These are phyloP conservation scores for Vicugna pacos DNA, from an alignment of 2,113 vertebrate genomes.

Conservation along the genomic window DNA sequence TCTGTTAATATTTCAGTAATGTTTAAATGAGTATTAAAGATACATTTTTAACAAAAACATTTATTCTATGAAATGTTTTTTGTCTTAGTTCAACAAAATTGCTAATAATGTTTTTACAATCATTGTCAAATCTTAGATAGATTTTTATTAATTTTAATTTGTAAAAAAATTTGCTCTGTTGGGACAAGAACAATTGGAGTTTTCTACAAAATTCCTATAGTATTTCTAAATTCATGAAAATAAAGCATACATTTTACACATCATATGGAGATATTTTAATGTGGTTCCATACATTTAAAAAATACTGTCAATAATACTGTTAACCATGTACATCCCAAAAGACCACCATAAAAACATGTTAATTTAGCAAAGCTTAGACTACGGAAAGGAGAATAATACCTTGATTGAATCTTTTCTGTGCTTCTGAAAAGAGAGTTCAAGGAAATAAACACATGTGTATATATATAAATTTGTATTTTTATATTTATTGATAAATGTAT, in stretches of 20 bases:
- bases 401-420: background rate
- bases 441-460: background rate
- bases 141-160: background rate
- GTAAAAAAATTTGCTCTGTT: background rate
- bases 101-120: background rate
- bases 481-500: background rate
- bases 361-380: background rate
- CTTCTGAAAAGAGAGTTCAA: background rate
- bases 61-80: background rate
- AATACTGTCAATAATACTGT: background rate
- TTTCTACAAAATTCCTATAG: background rate
- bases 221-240: background rate
- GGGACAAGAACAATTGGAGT: background rate
- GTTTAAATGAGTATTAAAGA: background rate
- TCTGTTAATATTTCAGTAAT: background rate
- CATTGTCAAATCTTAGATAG: background rate
- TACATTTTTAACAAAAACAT: background rate
- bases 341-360: background rate
- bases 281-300: background rate
- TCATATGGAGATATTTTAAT: background rate
- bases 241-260: background rate
- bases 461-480: background rate
- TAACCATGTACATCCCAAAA: background rate
- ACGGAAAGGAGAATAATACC: background rate
- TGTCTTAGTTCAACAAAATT: background rate